Evolutionary conservation across 2,888 invertebrate species (phyloP), one percentile per base, ranked within the genome.

Genomic region (Pyrgus malvae): DNA sequence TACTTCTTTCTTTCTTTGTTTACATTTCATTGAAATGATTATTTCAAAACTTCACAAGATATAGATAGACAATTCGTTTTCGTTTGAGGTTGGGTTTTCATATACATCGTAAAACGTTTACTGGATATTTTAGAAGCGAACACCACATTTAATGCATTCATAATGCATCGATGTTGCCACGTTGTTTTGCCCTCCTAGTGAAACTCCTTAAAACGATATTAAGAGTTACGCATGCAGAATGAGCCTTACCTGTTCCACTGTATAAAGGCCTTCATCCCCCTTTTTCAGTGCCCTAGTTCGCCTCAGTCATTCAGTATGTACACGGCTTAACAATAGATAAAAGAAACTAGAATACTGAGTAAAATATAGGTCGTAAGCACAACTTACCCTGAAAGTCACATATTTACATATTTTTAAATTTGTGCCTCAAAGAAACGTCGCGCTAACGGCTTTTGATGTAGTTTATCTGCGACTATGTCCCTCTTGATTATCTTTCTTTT

Each of bases 351-450:
- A 51, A 44, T 51, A 37, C 51, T 29, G 27, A 50, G 42, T 50
- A 50, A 50, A 50, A 50, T 50, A 42, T 50, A 50, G 50, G 51
- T 51, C 51, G 51, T 51, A 29, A 44, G 51, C 51, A 51, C 44
- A 51, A 51, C 51, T 51, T 44, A 51, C 44, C 44, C 51, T 27
- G 44, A 44, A 51, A 51, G 50, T 33, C 35, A 51, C 40, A 48
- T 35, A 51, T 51, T 51, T 51, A 35, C 50, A 42, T 51, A 51
- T 51, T 51, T 48, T 42, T 50, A 42, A 51, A 51, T 44, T 51
- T 51, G 37, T 37, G 37, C 27, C 27, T 51, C 35, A 51, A 51
- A 37, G 35, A 33, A 31, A 50, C 50, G 16, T 37, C 27, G 27
- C 23, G 16, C 40, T 14, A 31, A 9, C 3, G 8, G 41, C 38